Base-by-base conservation (phyloP, 2,888 invertebrate genomes). In the Acronicta alni region DNA sequence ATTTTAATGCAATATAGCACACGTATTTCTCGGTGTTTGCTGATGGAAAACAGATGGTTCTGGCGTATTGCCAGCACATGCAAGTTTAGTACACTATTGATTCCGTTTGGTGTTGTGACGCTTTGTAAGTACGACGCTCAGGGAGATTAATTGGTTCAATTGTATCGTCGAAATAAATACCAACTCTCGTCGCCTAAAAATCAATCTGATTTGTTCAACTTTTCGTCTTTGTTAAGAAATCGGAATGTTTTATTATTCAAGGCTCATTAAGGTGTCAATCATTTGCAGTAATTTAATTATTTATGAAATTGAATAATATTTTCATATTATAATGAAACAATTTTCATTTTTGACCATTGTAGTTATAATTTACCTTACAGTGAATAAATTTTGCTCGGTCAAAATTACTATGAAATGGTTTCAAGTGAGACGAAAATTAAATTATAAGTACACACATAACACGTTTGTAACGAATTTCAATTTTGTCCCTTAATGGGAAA, bases 1-100 rank as follows among this genome's bases (percentile, higher is more conserved):
- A 61, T 61, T 62, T 49, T 56, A 68, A 69, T 68, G 46, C 30
- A 48, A 59, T 66, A 72, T 51, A 67, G 62, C 39, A 70, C 52
- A 69, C 65, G 56, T 61, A 70, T 57, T 56, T 60, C 57, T 74
- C 75, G 56, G 65, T 75, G 68, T 72, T 75, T 74, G 69, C 63
- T 80, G 80, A 79, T 82, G 80, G 79, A 80, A 82, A 83, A 85
- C 82, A 81, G 77, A 79, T 79, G 67, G 57, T 49, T 51, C 74
- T 88, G 87, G 87, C 84, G 56, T 59, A 48, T 38, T 67, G 85
- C 88, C 87, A 87, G 72, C 63, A 58, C 60, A 64, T 70, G 67
- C 67, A 68, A 77, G 67, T 72, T 62, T 71, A 65, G 64, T 77
- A 65, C 58, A 70, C 66, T 85, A 86, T 86, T 83, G 88, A 84